Conservation (phyloP, 2,888 invertebrate genomes). For the Leptopterna dolabrata region DNA sequence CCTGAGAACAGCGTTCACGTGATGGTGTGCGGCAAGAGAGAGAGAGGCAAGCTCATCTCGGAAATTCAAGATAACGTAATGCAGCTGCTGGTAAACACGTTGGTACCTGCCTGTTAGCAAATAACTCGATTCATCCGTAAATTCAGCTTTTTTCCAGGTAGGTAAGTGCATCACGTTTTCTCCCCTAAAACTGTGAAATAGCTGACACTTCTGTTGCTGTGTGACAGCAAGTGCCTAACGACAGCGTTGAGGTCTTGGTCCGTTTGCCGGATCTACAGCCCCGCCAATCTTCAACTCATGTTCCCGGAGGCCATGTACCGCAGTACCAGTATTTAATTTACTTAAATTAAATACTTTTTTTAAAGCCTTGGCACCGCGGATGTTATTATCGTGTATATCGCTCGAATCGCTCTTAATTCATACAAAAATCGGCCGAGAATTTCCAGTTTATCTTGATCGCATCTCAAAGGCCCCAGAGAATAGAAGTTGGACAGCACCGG, state of each 20-base stretch:
- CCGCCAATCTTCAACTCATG: conserved; percentile 85
- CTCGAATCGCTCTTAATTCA: no score
- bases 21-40: conserved; percentile 81
- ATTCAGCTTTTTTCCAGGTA: neutral
- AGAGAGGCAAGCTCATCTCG: conserved; percentile 83
- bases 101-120: neutral
- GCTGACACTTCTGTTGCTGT: conserved; percentile 21
- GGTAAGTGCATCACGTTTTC: conserved; percentile 15
- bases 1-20: conserved; percentile 76
- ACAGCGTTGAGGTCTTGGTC: conserved; percentile 79
- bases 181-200: no score
- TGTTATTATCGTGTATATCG: no score
- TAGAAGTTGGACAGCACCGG: neutral
- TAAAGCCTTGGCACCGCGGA: no score
- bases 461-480: neutral
- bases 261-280: conserved; percentile 80
- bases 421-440: neutral
- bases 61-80: conserved; percentile 81
- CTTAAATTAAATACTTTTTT: no score
- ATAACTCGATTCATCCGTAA: neutral
- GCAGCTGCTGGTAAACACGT: conserved; percentile 78
- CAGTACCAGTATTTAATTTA: conserved; percentile 70
- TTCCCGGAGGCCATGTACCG: conserved; percentile 80
- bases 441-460: neutral
- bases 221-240: conserved; percentile 75